phyloP scores from a whole-genome alignment of 92 coral and sea anemone species.

The Epizoanthus ramosus region DNA sequence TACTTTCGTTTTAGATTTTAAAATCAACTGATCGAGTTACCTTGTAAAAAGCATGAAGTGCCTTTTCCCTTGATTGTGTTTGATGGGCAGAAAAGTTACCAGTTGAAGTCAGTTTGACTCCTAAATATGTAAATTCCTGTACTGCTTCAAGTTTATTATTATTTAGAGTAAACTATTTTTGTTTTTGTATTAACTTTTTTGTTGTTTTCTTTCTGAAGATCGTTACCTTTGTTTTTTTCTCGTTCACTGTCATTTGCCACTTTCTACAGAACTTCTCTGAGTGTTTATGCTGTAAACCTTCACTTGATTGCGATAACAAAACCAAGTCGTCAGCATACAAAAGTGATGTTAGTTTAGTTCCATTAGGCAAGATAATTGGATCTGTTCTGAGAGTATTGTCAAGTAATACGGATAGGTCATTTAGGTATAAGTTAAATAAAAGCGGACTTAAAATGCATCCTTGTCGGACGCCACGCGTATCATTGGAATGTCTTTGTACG shows the following conservation, averaged over 20 bases:
- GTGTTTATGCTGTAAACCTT: conserved; percentile 1
- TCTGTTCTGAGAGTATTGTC: too few species aligned
- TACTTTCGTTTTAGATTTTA: too few species aligned
- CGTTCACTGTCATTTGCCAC: neutral
- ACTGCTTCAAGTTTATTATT: neutral
- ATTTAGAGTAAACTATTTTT: neutral
- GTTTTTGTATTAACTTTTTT: neutral
- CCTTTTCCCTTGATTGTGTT: neutral
- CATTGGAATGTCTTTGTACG: neutral
- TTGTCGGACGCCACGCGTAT: neutral
- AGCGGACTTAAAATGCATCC: too few species aligned
- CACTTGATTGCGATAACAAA: conserved; percentile 4
- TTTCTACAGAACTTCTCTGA: neutral
- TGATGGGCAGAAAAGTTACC: conserved; percentile 4
- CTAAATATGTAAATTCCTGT: conserved; percentile 4
- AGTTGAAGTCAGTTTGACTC: neutral
- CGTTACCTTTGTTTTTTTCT: neutral
- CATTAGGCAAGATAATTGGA: neutral
- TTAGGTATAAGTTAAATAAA: too few species aligned
- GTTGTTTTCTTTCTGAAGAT: conserved; percentile 2
- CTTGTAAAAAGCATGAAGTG: conserved; percentile 4
- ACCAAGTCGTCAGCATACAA: too few species aligned
- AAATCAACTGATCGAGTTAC: neutral
- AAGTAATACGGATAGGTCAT: neutral
- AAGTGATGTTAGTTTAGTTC: neutral